Percentiles rank a stretch among this genome's conserved stretches.
These are phyloP conservation scores for Pelmatolapia mariae DNA, from an alignment of 2,113 vertebrate genomes.

Conservation along the genomic window DNA sequence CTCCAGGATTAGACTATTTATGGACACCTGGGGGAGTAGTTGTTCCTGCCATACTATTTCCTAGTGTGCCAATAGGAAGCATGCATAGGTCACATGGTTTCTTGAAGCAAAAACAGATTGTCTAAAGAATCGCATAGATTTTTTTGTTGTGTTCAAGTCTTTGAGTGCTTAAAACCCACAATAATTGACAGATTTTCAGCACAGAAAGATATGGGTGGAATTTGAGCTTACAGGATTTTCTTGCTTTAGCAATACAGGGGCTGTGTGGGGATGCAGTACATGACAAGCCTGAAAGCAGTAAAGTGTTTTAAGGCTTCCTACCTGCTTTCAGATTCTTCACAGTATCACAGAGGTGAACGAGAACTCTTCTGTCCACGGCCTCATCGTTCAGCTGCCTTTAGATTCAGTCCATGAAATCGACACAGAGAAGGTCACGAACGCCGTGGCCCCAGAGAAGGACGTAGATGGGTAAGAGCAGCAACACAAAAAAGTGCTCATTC, in stretches of 20 bases:
- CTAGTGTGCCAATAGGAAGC: neutral
- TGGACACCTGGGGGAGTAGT: neutral
- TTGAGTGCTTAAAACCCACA: neutral
- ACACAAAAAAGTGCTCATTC: neutral
- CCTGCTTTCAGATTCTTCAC: slow-evolving; percentile 78
- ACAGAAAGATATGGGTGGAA: neutral
- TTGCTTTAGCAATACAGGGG: neutral
- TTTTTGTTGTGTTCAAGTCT: neutral
- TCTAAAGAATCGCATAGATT: accelerated
- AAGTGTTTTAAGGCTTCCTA: neutral
- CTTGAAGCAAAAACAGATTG: neutral
- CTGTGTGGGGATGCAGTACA: neutral
- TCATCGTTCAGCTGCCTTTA: slow-evolving; percentile 93
- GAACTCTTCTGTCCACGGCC: slow-evolving; percentile 84
- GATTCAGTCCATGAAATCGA: slow-evolving; percentile 86
- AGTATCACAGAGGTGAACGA: slow-evolving; percentile 83
- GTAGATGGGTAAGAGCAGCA: slow-evolving; percentile 87
- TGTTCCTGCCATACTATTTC: neutral
- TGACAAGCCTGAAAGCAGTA: neutral
- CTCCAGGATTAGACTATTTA: accelerated
- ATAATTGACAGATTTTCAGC: neutral
- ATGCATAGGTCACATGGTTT: neutral
- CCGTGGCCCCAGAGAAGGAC: slow-evolving; percentile 88
- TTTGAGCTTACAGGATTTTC: neutral
- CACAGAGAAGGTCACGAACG: slow-evolving; percentile 87